Conservation (phyloP, 2,888 invertebrate genomes). For the Harmothoe impar region DNA sequence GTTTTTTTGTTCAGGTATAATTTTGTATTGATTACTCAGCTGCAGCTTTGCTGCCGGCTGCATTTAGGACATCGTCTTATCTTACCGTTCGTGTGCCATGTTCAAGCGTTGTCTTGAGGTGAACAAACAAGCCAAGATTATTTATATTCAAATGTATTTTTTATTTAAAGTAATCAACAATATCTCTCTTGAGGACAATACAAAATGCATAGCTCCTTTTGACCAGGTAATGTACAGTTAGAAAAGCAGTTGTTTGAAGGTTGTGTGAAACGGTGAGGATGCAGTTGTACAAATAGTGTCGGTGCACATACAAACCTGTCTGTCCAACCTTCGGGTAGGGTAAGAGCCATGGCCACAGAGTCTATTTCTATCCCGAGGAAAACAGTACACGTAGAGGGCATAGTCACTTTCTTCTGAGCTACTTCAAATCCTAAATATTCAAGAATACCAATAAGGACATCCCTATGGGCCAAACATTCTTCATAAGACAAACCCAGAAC, state of each 20-base stretch:
- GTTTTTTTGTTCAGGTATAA: too few species aligned
- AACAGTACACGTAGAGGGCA: not conserved
- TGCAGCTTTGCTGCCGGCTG: too few species aligned
- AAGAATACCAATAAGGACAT: not conserved
- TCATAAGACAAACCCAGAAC: too few species aligned
- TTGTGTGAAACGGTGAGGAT: not conserved
- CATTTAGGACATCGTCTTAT: too few species aligned
- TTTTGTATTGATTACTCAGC: too few species aligned
- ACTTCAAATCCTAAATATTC: too few species aligned
- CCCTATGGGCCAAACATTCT: not conserved
- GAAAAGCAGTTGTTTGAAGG: not conserved
- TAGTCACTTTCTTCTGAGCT: not conserved
- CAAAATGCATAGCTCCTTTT: slow-evolving; percentile 38
- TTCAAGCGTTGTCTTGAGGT: too few species aligned
- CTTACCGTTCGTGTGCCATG: too few species aligned
- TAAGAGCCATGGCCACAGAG: not conserved
- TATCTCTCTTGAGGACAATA: not conserved
- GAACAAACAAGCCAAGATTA: too few species aligned
- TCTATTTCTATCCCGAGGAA: not conserved
- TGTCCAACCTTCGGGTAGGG: not conserved
- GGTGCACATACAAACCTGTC: not conserved
- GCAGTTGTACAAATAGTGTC: not conserved
- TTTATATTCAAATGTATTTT: slow-evolving; percentile 3
- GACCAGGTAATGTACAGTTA: not conserved
- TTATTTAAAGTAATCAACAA: slow-evolving; percentile 35